A percentile compares a stretch with the other conserved stretches of the same genome.
Evolutionary conservation across 2,113 vertebrate species (phyloP).

Genomic region (Aptenodytes patagonicus): DNA sequence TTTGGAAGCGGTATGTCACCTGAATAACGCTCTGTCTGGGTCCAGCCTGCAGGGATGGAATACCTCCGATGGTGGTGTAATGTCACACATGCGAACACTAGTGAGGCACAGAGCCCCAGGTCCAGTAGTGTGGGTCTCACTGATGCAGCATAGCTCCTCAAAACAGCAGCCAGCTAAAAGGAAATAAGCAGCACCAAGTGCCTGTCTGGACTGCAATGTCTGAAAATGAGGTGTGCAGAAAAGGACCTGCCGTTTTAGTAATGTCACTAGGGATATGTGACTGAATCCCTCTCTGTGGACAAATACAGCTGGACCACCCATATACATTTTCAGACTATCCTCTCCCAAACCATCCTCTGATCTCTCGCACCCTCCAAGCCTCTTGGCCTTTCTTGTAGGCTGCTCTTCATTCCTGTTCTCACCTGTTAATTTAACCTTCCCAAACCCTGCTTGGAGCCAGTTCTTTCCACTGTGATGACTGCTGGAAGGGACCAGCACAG

Average conservation of each 20-base stretch:
- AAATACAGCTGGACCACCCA: neutral
- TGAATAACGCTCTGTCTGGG: neutral
- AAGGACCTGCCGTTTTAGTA: neutral
- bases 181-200: neutral
- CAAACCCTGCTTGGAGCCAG: neutral
- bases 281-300: neutral
- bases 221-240: neutral
- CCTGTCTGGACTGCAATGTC: neutral
- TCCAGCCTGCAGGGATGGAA: neutral
- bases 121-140: neutral
- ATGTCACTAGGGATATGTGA: neutral
- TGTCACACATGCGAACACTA: rapidly evolving
- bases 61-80: neutral
- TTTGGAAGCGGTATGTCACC: neutral
- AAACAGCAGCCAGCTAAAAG: neutral
- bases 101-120: rapidly evolving
- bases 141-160: neutral
- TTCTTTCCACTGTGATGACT: neutral
- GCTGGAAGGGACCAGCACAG: neutral
- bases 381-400: neutral
- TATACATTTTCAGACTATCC: neutral
- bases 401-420: neutral
- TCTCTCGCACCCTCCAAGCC: neutral
- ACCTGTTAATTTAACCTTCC: neutral
- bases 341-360: neutral